Evolutionary conservation across 2,797 vertebrate species (phyloP), one percentile per base, ranked within the genome.

Genomic region (Graptemys geographica): DNA sequence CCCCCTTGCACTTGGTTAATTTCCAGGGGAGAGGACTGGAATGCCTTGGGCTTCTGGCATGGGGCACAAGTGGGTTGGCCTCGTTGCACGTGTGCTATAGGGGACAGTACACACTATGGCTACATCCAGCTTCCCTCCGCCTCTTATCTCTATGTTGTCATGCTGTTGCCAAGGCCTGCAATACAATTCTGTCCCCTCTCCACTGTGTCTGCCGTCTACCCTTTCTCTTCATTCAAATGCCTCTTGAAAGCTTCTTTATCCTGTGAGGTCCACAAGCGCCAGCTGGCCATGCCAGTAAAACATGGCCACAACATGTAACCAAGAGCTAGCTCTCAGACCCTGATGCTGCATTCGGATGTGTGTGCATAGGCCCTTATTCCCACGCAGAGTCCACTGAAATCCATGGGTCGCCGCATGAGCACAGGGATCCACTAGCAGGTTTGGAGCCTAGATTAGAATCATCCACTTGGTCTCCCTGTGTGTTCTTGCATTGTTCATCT

Each of bases 121-220:
- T 23, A 19, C 10, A 11, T 72, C 21, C 18, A 41, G n/a, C 69
- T 72, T 41, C 69, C 9, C 37, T 19, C n/a, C 10, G 3, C 37
- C 69, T 72, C 69, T 41, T 37, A 33, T 62, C 13, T 62, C 59
- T 62, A 3, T 33, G 59, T 72, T 33, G n/a, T 41, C n/a, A 69
- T 37, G 33, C 65, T 5, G 19, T 37, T 23, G 18, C n/a, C 21
- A 10, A 41, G 19, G 23, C 19, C 37, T 41, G 33, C 31, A 62
- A 62, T 62, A 62, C 37, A 65, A 15, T 31, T 41, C 6, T 1
- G 1, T 11, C 3, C 2, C 11, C 65, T 8, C 15, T 11, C 19
- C 9, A 13, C 3, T 51, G 89, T 55, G 8, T 44, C 7, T 31
- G 1, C 1, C 23, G 8, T 4, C 8, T 11, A 57, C 8, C 12